Evolutionary conservation across 2,888 invertebrate species (phyloP).

Genomic region (Rotaria sp.): DNA sequence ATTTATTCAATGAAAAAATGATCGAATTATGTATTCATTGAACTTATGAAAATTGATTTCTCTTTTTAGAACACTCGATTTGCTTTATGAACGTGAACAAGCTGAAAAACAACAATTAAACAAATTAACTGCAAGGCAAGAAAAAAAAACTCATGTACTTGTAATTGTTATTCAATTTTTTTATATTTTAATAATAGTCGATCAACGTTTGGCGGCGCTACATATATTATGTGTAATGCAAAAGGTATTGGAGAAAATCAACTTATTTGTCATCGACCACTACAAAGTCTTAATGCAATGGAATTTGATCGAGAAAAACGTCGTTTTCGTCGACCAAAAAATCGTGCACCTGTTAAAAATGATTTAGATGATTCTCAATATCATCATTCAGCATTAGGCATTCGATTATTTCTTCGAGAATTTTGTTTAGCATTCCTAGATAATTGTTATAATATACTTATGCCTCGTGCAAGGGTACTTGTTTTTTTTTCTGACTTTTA

Average conservation of each 20-base stretch:
- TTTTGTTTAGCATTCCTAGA: conserved; percentile 86
- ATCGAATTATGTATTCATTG: not conserved
- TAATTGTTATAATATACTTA: conserved; percentile 82
- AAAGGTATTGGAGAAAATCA: conserved; percentile 30
- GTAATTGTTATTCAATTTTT: not conserved
- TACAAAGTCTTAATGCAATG: conserved; percentile 69
- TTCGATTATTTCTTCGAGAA: conserved; percentile 76
- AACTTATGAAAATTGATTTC: not conserved
- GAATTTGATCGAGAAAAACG: conserved; percentile 71
- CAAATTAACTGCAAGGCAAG: not conserved
- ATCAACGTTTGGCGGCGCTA: conserved; percentile 16
- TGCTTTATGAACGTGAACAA: conserved; percentile 48
- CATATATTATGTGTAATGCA: conserved; percentile 18
- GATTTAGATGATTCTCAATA: conserved; percentile 60
- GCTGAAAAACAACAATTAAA: conserved; percentile 60
- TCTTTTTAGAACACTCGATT: conserved; percentile 35
- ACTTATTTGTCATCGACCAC: conserved; percentile 73
- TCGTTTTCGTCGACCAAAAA: conserved; percentile 68
- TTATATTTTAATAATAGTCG: not conserved
- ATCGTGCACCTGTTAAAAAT: conserved; percentile 65
- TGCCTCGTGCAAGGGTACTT: conserved; percentile 75
- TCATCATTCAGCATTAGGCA: conserved; percentile 76
- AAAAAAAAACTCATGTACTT: not conserved
- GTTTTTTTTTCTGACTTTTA: too few species aligned
- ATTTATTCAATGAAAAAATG: too few species aligned